Base-by-base conservation (phyloP, 2,113 vertebrate genomes). In the Hirundichthys speculiger region DNA sequence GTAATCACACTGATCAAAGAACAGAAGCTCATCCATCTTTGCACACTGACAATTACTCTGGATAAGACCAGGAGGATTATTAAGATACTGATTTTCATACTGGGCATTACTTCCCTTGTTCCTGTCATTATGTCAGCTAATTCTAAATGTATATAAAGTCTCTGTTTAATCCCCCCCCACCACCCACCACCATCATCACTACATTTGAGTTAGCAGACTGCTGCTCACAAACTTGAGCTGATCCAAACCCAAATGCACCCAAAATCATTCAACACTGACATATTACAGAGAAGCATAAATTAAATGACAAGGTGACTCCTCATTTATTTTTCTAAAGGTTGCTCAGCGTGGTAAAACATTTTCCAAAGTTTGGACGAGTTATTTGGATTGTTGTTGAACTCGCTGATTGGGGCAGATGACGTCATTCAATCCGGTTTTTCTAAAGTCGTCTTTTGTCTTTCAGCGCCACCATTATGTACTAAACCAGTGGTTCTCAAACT, bases 1-100 rank as follows among this genome's bases (percentile, higher is more conserved):
- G 43, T 73, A 49, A 60, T 61, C 30, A 50, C 45, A 12, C 47
- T 47, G 59, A 64, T 69, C 19, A 55, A 45, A 78, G 42, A 58
- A 13, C 41, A 64, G 49, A 20, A 3, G 39, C 65, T 73, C 56
- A 51, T 64, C 48, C 30, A 13, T 48, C 20, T 42, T 65, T 9
- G 19, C 41, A 42, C 12, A 19, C 25, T 34, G 34, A 21, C 53
- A 57, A 61, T 42, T 0, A 22, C 43, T 20, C n/a, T 10, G 41
- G 30, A 58, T 34, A 63, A 54, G 24, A 62, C 30, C 53, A 25
- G 19, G 18, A 47, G 42, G 50, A 34, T 34, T 34, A 34, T 34
- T 34, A 55, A 38, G 22, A 45, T 39, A 4, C 50, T 59, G 0
- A 4, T 41, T 60, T 68, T 63, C 58, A 47, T 57, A 62, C 6